Evolutionary conservation across 2,113 vertebrate genomes (phyloP), one percentile per base, ranked within the genome.

Genomic region (Lagopus leucura): DNA sequence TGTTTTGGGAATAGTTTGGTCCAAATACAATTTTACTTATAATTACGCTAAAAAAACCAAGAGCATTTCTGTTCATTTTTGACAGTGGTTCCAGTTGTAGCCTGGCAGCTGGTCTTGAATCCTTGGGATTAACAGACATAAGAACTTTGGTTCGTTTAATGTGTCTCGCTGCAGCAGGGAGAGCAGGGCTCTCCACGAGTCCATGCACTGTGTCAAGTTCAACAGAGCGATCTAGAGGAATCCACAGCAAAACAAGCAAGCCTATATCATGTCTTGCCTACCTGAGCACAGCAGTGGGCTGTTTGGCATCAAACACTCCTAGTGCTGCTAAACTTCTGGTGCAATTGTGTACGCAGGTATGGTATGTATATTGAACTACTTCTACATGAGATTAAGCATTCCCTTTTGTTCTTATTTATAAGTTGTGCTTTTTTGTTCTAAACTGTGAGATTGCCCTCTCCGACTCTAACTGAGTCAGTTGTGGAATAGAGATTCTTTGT

Each of bases 191-290:
- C 36, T 99, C 99, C 67, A 99, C 99, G 1, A 98, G 98, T 52
- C 98, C 98, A 0, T 93, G 96, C 11, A 82, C 97, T 0, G 86
- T 90, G 14, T 95, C 98, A 2, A 97, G 97, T 14, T 93, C 97
- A 13, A 45, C 97, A 0, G 99, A 99, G 65, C 98, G 99, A 43
- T 97, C 99, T 3, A 98, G 99, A 13, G 97, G 97, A 32, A 98
- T 98, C 4, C 97, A 98, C 85, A 97, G 97, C 96, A 99, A 99
- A 94, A 97, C 98, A 48, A 99, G 97, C 97, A 99, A 99, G 76
- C 99, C 99, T 83, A 99, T 99, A 86, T 99, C 99, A 66, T 99
- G 99, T 69, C 97, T 99, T 80, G 99, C 99, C 21, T 99, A 99
- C 86, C 98, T 99, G 89, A 99, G 99, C 97, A 99, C 99, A 0